These are phyloP conservation scores for Bombus cullumanus DNA, from an alignment of 1,140 invertebrate species.

Conservation along the genomic window DNA sequence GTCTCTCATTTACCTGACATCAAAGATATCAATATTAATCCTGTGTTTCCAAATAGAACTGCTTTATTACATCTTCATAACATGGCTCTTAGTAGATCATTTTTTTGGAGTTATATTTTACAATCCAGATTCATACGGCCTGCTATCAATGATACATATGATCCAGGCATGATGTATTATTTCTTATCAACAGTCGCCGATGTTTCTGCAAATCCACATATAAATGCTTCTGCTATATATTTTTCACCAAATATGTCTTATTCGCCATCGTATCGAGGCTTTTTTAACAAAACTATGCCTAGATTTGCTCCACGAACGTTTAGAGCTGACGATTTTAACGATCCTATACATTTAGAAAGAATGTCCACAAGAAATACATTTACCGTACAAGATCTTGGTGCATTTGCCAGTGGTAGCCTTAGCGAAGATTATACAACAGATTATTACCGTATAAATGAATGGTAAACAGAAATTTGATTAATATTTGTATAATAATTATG, in stretches of 20 bases:
- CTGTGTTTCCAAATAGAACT: conserved; percentile 97
- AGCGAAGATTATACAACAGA: conserved; percentile 95
- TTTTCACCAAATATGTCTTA: conserved; percentile 97
- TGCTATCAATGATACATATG: conserved; percentile 95
- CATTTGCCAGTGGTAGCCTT: conserved; percentile 87
- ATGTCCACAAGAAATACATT: conserved; percentile 96
- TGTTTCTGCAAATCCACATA: conserved; percentile 94
- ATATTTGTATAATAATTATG: background rate
- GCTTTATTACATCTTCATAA: conserved; percentile 97
- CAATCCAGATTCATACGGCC: conserved; percentile 95
- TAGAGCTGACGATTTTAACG: conserved; percentile 95
- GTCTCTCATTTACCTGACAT: conserved; percentile 97
- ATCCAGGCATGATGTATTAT: conserved; percentile 99
- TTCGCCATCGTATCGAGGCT: conserved; percentile 96
- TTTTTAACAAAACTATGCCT: conserved; percentile 98
- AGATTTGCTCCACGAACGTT: conserved; percentile 97
- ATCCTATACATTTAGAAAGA: conserved; percentile 95
- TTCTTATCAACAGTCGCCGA: conserved; percentile 97
- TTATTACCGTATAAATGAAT: conserved; percentile 96
- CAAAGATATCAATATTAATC: conserved; percentile 97
- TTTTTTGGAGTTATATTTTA: conserved; percentile 98
- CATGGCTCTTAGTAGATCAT: conserved; percentile 96
- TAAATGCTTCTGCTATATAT: conserved; percentile 97
- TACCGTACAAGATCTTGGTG: conserved; percentile 91
- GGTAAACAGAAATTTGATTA: conserved; percentile 83